These are phyloP conservation scores for Galaxea fascicularis DNA, from an alignment of 92 coral and sea anemone species.

Conservation along the genomic window DNA sequence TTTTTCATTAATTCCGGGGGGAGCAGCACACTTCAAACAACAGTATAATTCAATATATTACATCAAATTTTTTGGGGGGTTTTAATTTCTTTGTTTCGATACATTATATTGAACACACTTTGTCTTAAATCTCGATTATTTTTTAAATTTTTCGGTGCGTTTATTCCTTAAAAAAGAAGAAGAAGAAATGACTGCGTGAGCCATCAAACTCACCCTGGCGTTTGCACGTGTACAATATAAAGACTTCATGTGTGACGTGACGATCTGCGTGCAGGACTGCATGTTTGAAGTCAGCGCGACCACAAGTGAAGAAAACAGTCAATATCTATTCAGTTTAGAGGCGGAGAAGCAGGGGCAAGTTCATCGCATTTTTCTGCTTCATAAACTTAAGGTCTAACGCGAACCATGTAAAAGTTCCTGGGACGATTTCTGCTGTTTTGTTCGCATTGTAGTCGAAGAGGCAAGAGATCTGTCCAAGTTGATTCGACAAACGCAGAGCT, in stretches of 20 bases:
- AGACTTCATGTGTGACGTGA: background rate
- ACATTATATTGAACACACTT: no score
- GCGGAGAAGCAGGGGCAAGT: background rate
- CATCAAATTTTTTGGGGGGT: no score
- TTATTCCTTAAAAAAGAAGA: no score
- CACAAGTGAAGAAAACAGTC: background rate
- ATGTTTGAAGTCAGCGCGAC: background rate
- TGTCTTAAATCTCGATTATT: no score
- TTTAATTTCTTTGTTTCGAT: no score
- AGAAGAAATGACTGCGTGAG: no score
- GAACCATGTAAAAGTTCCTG: background rate
- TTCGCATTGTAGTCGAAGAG: background rate
- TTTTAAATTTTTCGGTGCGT: no score
- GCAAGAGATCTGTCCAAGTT: background rate
- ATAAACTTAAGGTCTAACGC: background rate
- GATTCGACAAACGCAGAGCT: background rate
- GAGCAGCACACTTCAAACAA: no score
- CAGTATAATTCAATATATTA: no score
- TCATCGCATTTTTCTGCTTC: background rate
- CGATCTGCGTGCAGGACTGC: background rate
- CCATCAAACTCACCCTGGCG: no score
- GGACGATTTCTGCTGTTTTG: background rate
- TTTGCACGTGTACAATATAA: slow-evolving; percentile 27
- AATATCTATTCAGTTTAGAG: background rate
- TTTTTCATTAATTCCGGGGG: no score